Conservation (phyloP, 2,888 invertebrate species). For the Monopis laevigella region DNA sequence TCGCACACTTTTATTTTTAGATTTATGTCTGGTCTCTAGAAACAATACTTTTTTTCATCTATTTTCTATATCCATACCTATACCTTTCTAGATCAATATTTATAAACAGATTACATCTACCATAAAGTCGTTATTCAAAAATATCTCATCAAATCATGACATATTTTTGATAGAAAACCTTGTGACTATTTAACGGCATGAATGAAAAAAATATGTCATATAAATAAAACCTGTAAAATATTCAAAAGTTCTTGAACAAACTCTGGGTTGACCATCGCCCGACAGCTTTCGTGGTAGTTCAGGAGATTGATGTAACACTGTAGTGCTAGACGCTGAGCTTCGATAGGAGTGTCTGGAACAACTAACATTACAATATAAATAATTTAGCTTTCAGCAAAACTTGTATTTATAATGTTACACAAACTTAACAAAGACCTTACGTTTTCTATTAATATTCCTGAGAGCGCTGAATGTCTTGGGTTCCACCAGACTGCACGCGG, state of each 20-base stretch:
- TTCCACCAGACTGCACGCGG: constrained; percentile 45
- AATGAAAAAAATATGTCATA: background rate
- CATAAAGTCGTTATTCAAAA: background rate
- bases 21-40: constrained; percentile 41
- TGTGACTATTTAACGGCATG: background rate
- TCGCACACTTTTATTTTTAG: constrained; percentile 48
- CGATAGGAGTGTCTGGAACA: constrained; percentile 51
- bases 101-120: no score
- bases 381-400: no score
- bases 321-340: constrained; percentile 49
- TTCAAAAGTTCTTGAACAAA: constrained; percentile 47
- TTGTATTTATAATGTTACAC: no score
- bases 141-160: background rate
- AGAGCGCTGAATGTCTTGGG: constrained; percentile 43
- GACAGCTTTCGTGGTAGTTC: constrained; percentile 44
- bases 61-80: no score
- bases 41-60: no score
- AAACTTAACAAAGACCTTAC: no score
- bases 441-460: constrained; percentile 47
- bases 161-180: background rate
- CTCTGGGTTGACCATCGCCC: constrained; percentile 44
- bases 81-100: no score
- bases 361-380: no score
- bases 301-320: constrained; percentile 51
- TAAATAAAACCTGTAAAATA: constrained; percentile 34